phyloP scores from a whole-genome alignment of 2,888 invertebrate genomes.

The Dolichopus griseipennis region DNA sequence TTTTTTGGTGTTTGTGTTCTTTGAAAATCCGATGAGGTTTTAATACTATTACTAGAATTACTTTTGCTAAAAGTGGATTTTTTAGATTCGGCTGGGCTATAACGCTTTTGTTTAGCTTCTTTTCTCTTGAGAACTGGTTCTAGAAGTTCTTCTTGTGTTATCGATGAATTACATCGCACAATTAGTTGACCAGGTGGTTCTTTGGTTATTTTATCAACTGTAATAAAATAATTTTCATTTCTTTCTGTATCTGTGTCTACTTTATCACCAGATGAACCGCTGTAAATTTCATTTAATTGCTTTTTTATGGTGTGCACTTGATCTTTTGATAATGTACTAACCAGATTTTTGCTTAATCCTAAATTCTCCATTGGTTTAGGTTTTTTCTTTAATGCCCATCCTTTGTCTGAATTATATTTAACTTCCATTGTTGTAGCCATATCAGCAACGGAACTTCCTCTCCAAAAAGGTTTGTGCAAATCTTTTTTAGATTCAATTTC shows the following conservation, averaged over 20 bases:
- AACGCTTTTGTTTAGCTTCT: constrained; percentile 29
- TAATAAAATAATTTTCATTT: constrained; percentile 52
- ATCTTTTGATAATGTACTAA: constrained; percentile 76
- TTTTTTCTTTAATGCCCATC: constrained; percentile 28
- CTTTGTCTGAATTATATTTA: constrained; percentile 48
- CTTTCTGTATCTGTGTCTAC: constrained; percentile 31
- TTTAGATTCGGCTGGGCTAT: constrained; percentile 7
- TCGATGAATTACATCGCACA: constrained; percentile 52
- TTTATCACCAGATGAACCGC: constrained; percentile 37
- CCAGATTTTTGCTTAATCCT: constrained; percentile 66
- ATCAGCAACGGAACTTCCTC: constrained; percentile 73
- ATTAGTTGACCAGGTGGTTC: constrained; percentile 42
- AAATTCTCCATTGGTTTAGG: constrained; percentile 37
- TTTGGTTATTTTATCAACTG: constrained; percentile 45
- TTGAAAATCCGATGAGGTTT: not conserved
- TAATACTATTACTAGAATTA: not conserved
- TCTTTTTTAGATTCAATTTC: constrained; percentile 51
- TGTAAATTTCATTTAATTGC: constrained; percentile 74
- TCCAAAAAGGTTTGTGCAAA: constrained; percentile 71
- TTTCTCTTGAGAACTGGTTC: constrained; percentile 34
- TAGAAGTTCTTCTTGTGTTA: constrained; percentile 43
- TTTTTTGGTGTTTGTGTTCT: constrained; percentile 9
- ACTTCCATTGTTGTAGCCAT: constrained; percentile 63
- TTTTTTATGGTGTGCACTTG: constrained; percentile 71
- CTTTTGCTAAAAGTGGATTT: constrained; percentile 12